Base-by-base conservation (phyloP, 1,140 invertebrate genomes). In the Drosophila serrata region DNA sequence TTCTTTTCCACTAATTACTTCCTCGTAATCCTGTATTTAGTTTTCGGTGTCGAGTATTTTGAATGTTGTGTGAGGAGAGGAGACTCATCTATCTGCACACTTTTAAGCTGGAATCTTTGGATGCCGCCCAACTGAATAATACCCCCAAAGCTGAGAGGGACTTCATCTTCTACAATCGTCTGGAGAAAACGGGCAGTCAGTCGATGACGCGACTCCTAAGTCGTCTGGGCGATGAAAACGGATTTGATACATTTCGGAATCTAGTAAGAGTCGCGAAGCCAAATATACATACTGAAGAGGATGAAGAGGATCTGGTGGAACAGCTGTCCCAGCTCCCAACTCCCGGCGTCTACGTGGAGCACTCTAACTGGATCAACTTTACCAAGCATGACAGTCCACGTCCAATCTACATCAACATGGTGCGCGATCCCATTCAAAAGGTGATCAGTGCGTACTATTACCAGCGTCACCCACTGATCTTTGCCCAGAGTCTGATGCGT, bases 381-480 rank as follows among this genome's bases (percentile, higher is more conserved):
- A 92, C 59, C 87, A 97, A 96, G 75, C 97, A 95, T 86, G 95
- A 96, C 27, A 93, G 95, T 48, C 95, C 96, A 0, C 95, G 95
- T 77, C 97, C 97, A 0, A 97, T 98, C 79, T 98, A 98, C 93
- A 95, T 98, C 61, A 98, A 98, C 92, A 93, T 98, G 76, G 96
- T 98, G 2, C 94, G 97, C 29, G 97, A 98, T 93, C 97, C 97
- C 0, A 95, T 98, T 22, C 97, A 98, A 91, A 94, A 97, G 46
- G 96, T 98, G 7, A 98, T 98, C 79, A 98, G 97, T 2, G 97
- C 97, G 95, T 98, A 98, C 93, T 98, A 98, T 90, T 92, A 90
- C 51, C 95, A 97, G 4, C 93, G 97, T 56, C 87, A 92, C 56
- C 91, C 91, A 2, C 22, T 72, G 96, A 3, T 97, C 96, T 92